phyloP scores from a whole-genome alignment of 2,888 invertebrate species.

The Mythimna pallens region DNA sequence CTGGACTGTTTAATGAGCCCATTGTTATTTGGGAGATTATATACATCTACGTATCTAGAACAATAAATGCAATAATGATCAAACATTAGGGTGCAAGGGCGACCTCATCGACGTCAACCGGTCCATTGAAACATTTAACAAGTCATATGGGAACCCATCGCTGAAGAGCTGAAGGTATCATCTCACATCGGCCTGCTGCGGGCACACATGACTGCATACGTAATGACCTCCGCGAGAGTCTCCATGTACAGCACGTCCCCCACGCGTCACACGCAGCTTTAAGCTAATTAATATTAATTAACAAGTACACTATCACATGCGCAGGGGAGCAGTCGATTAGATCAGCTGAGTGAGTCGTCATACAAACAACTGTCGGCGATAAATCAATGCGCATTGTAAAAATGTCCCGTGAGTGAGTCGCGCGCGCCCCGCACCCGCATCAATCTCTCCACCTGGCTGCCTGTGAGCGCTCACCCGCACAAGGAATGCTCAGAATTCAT shows the following conservation, averaged over 20 bases:
- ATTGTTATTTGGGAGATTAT: neutral
- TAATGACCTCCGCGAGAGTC: constrained; percentile 10
- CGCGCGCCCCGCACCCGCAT: constrained; percentile 17
- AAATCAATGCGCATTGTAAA: constrained; percentile 65
- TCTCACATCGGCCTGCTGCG: neutral
- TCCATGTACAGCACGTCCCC: neutral
- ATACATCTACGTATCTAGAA: neutral
- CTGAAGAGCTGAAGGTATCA: neutral
- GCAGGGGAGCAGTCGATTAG: neutral
- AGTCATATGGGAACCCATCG: neutral
- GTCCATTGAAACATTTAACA: too few relatives aligned
- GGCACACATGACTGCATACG: neutral
- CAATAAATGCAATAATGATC: too few relatives aligned
- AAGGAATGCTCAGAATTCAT: constrained; percentile 30
- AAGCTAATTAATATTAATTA: constrained; percentile 49
- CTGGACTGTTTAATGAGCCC: neutral
- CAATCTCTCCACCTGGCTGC: constrained; percentile 44
- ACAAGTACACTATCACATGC: constrained; percentile 10
- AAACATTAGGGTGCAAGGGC: too few relatives aligned
- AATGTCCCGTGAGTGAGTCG: constrained; percentile 49
- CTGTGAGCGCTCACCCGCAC: constrained; percentile 36
- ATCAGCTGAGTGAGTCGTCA: constrained; percentile 50
- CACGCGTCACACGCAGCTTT: constrained; percentile 5
- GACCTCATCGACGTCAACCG: neutral
- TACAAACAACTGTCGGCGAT: constrained; percentile 47